Evolutionary conservation across 2,113 vertebrate species (phyloP).

Genomic region (Mesoclemmys tuberculata): DNA sequence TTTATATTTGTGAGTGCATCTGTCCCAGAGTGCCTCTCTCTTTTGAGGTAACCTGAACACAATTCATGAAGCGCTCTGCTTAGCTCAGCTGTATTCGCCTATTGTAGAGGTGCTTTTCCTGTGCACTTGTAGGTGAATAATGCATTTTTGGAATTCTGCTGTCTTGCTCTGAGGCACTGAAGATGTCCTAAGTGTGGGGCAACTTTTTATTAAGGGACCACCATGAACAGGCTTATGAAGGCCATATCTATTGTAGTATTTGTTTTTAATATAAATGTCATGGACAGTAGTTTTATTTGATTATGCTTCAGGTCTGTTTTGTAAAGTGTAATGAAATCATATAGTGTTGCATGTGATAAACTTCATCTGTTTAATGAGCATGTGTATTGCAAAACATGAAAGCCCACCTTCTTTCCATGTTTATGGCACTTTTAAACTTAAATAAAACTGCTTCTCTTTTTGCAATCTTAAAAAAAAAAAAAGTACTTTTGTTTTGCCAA

Average conservation of each 20-base stretch:
- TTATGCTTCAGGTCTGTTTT: conserved; percentile 78
- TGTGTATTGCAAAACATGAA: conserved; percentile 57
- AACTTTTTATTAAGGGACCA: conserved; percentile 89
- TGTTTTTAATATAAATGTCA: conserved; percentile 83
- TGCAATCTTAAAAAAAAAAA: conserved; percentile 64
- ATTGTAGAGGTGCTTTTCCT: not conserved
- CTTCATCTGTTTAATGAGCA: conserved; percentile 62
- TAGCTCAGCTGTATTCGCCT: not conserved
- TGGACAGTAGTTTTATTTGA: conserved; percentile 81
- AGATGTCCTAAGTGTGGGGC: conserved; percentile 97
- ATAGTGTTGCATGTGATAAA: conserved; percentile 55
- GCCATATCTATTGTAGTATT: conserved; percentile 64
- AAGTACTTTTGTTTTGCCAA: not conserved
- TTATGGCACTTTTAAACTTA: conserved; percentile 70
- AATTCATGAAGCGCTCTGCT: not conserved
- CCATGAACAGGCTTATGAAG: conserved; percentile 33
- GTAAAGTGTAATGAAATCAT: conserved; percentile 71
- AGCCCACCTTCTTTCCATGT: conserved; percentile 56
- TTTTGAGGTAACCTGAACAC: not conserved
- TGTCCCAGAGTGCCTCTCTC: not conserved
- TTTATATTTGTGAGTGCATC: not conserved
- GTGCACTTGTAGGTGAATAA: not conserved
- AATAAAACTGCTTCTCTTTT: conserved; percentile 78
- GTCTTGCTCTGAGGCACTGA: conserved; percentile 93
- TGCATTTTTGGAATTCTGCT: conserved; percentile 89